Evolutionary conservation across 2,797 vertebrate species (phyloP).

Genomic region (Tympanoctomys barrerae): DNA sequence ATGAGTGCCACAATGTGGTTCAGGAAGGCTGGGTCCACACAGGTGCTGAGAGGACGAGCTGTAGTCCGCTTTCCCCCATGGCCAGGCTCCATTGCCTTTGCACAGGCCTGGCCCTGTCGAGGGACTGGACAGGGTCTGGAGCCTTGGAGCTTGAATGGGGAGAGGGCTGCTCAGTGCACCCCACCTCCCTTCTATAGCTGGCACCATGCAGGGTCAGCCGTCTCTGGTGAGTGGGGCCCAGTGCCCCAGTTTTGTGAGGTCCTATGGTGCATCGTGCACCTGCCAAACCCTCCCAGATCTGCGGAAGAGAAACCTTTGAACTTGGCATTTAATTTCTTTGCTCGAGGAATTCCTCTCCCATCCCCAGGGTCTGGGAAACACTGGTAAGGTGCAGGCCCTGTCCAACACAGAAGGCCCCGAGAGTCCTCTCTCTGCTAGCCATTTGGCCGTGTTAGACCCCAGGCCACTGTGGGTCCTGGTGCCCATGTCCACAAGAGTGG

Average conservation of each 20-base stretch:
- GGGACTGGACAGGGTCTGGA: neutral
- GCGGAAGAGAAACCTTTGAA: neutral
- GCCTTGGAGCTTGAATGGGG: neutral
- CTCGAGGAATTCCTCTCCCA: neutral
- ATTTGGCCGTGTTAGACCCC: neutral
- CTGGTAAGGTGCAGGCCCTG: neutral
- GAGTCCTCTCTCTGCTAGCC: neutral
- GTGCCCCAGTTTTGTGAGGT: neutral
- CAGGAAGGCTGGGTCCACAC: neutral
- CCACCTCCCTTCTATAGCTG: neutral
- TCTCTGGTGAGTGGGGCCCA: neutral
- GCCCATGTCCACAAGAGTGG: neutral
- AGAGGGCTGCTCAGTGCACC: too few relatives aligned
- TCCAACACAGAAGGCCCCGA: rapidly evolving
- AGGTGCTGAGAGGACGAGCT: neutral
- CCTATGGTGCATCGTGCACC: neutral
- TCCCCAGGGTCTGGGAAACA: neutral
- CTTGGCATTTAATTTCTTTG: neutral
- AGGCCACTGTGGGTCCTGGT: neutral
- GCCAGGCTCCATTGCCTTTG: neutral
- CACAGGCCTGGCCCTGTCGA: neutral
- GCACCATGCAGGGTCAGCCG: rapidly evolving
- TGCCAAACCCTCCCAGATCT: neutral
- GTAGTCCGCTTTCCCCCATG: neutral
- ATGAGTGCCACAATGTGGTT: neutral